These are phyloP conservation scores for Sylvicapra grimmia DNA, from an alignment of 2,113 vertebrate genomes.

Conservation along the genomic window DNA sequence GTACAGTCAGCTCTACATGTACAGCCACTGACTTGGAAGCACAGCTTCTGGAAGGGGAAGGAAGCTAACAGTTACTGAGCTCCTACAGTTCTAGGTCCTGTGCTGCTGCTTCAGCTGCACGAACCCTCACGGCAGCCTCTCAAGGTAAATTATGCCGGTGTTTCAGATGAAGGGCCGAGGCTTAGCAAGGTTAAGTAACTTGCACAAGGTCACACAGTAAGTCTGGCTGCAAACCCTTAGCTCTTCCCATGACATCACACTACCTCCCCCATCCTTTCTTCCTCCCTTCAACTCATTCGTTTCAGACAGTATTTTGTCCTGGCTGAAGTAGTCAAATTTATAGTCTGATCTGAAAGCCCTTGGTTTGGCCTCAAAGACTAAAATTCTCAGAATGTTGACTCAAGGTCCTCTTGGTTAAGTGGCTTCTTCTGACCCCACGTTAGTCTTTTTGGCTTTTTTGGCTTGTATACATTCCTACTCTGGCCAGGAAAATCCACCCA, in stretches of 20 bases:
- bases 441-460: background rate
- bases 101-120: rapidly evolving
- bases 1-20: background rate
- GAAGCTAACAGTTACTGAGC: background rate
- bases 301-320: background rate
- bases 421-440: background rate
- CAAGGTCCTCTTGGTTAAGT: background rate
- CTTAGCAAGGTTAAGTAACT: background rate
- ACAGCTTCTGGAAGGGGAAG: background rate
- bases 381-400: background rate
- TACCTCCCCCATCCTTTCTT: background rate
- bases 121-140: background rate
- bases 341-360: background rate
- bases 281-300: background rate
- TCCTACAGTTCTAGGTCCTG: background rate
- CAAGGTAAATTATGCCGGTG: background rate
- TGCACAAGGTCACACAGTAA: background rate
- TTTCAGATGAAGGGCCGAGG: background rate
- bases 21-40: background rate
- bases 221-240: background rate
- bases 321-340: background rate
- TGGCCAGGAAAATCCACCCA: background rate
- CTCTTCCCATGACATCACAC: background rate
- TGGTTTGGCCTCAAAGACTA: background rate
- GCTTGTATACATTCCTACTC: background rate